Evolutionary conservation across 1,140 invertebrate genomes (phyloP).

Genomic region (Gryllus bimaculatus): DNA sequence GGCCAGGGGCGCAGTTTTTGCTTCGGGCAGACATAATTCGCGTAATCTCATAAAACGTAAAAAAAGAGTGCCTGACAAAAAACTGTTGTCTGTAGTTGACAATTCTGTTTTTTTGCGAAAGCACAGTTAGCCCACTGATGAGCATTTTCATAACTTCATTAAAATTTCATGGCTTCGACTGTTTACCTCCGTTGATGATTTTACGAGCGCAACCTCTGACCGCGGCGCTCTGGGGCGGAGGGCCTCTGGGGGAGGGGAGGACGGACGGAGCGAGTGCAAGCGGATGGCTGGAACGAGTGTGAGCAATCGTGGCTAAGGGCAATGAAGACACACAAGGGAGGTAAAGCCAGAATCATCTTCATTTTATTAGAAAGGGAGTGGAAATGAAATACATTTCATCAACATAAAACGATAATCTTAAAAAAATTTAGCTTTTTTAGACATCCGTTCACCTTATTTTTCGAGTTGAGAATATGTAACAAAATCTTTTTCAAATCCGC

Average conservation of each 20-base stretch:
- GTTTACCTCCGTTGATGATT: background rate
- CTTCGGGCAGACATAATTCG: background rate
- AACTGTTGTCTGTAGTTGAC: background rate
- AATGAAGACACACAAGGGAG: too few species aligned
- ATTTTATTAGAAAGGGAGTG: too few species aligned
- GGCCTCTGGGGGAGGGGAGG: background rate
- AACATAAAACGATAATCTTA: too few species aligned
- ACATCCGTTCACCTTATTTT: too few species aligned
- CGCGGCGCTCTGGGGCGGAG: background rate
- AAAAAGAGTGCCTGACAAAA: background rate
- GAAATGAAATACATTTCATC: too few species aligned
- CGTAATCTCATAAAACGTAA: background rate
- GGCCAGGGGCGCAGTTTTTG: background rate
- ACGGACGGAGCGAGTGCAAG: background rate
- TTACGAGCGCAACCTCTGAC: background rate
- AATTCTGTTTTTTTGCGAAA: background rate
- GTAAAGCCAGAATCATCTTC: too few species aligned
- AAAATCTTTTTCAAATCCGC: too few species aligned
- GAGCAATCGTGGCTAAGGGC: too few species aligned
- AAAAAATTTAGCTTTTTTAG: too few species aligned
- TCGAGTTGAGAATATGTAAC: too few species aligned
- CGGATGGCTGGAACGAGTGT: too few species aligned
- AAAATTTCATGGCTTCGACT: conserved; percentile 4
- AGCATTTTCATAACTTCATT: conserved; percentile 5
- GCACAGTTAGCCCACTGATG: background rate